Conservation (phyloP, 1,140 invertebrate species). For the Drosophila repleta region DNA sequence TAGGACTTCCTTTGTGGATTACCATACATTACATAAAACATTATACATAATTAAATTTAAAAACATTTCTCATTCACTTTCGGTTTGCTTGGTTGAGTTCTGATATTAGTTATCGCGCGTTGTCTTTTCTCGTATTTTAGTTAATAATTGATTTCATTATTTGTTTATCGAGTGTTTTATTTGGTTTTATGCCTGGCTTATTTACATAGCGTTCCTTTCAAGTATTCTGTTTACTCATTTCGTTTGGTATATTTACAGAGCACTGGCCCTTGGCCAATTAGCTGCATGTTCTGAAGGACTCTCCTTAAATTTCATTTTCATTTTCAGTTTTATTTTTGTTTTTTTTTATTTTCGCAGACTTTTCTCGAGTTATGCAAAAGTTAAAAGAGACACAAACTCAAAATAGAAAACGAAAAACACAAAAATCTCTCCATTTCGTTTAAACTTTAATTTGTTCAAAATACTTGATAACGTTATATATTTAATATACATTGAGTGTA, state of each 20-base stretch:
- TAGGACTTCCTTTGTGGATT: constrained; percentile 70
- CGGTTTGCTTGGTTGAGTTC: constrained; percentile 21
- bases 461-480: constrained; percentile 31
- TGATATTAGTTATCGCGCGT: constrained; percentile 10
- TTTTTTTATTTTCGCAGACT: constrained; percentile 57
- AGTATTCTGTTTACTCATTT: constrained; percentile 35
- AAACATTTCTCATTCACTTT: constrained; percentile 51
- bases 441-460: constrained; percentile 27
- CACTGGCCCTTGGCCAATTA: constrained; percentile 49
- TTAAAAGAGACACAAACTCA: constrained; percentile 40
- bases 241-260: constrained; percentile 67
- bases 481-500: constrained; percentile 10
- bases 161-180: neutral
- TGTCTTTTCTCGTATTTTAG: constrained; percentile 12
- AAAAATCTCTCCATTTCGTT: constrained; percentile 22
- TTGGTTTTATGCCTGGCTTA: constrained; percentile 45
- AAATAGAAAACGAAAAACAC: constrained; percentile 26
- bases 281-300: constrained; percentile 48
- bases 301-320: constrained; percentile 7
- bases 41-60: constrained; percentile 77
- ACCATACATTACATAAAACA: constrained; percentile 79
- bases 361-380: constrained; percentile 47
- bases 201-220: constrained; percentile 68
- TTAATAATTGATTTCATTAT: constrained; percentile 37
- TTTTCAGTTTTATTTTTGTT: constrained; percentile 13